Evolutionary conservation across 2,888 invertebrate species (phyloP).

Genomic region (Drosophila affinis): DNA sequence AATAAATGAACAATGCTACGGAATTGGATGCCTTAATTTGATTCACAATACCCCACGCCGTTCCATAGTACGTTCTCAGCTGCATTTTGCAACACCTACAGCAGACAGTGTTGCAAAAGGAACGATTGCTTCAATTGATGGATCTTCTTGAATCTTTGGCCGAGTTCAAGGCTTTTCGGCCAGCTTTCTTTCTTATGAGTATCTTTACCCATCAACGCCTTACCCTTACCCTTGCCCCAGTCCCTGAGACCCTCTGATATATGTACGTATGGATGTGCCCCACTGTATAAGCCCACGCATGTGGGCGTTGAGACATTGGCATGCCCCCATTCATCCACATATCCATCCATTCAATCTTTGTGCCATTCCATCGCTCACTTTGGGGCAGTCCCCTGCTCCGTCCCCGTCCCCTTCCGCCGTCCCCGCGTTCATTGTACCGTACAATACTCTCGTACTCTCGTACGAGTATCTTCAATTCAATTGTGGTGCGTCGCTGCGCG

Average conservation of each 20-base stretch:
- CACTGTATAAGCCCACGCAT: conserved; percentile 13
- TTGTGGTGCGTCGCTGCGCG: conserved; percentile 47
- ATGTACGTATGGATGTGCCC: too few relatives aligned
- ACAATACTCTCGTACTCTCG: not conserved
- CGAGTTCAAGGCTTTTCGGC: not conserved
- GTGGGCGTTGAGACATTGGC: conserved; percentile 51
- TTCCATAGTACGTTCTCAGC: not conserved
- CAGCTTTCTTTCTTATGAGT: not conserved
- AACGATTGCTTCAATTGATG: not conserved
- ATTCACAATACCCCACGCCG: too few relatives aligned
- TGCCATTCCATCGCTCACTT: conserved; percentile 20
- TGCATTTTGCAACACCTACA: not conserved
- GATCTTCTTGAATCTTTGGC: not conserved
- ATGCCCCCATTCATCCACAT: conserved; percentile 46
- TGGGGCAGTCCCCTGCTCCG: not conserved
- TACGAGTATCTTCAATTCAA: conserved; percentile 68
- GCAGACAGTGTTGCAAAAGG: too few relatives aligned
- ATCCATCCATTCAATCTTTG: conserved; percentile 12
- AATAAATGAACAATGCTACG: too few relatives aligned
- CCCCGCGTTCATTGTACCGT: not conserved
- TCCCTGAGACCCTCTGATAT: not conserved
- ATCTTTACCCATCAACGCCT: conserved; percentile 1
- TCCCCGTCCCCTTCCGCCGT: not conserved
- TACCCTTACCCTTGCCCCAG: not conserved
- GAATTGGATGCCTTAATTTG: too few relatives aligned